Percentiles rank a stretch among this genome's conserved stretches.
Evolutionary conservation across 2,113 vertebrate genomes (phyloP).

Genomic region (Tautogolabrus adspersus): DNA sequence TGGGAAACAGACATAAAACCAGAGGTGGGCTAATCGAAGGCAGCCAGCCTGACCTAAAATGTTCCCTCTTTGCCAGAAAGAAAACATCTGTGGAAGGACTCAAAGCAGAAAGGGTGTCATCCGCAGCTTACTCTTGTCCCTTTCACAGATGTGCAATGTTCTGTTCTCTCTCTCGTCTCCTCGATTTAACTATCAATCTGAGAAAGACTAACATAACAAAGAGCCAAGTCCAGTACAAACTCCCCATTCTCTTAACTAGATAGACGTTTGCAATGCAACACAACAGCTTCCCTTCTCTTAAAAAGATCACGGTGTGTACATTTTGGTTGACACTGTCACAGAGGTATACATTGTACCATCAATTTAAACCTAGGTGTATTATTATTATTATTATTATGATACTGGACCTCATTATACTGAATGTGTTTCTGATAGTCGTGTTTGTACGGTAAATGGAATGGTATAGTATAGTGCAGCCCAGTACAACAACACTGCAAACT

Average conservation of each 20-base stretch:
- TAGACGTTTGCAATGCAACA: not conserved
- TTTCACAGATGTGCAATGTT: not conserved
- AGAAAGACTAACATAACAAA: too few species aligned
- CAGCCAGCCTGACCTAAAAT: slow-evolving; percentile 15
- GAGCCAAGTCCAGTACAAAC: too few species aligned
- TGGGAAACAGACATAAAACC: slow-evolving; percentile 13
- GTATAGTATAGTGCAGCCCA: not conserved
- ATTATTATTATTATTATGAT: too few species aligned
- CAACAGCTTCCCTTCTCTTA: not conserved
- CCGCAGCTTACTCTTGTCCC: slow-evolving; percentile 1
- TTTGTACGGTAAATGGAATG: too few species aligned
- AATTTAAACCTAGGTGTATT: too few species aligned
- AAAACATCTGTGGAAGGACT: slow-evolving; percentile 59
- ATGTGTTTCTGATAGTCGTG: not conserved
- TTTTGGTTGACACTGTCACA: not conserved
- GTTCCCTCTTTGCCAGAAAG: slow-evolving; percentile 25
- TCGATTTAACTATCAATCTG: not conserved
- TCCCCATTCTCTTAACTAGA: not conserved
- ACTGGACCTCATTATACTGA: not conserved
- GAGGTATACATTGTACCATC: not conserved
- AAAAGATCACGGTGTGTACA: not conserved
- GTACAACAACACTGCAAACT: not conserved
- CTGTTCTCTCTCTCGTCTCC: not conserved
- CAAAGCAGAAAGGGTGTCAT: slow-evolving; percentile 32
- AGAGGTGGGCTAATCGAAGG: slow-evolving; percentile 32